Evolutionary conservation across 2,797 vertebrate species (phyloP), one percentile per base, ranked within the genome.

Genomic region (Eutrigla gurnardus): DNA sequence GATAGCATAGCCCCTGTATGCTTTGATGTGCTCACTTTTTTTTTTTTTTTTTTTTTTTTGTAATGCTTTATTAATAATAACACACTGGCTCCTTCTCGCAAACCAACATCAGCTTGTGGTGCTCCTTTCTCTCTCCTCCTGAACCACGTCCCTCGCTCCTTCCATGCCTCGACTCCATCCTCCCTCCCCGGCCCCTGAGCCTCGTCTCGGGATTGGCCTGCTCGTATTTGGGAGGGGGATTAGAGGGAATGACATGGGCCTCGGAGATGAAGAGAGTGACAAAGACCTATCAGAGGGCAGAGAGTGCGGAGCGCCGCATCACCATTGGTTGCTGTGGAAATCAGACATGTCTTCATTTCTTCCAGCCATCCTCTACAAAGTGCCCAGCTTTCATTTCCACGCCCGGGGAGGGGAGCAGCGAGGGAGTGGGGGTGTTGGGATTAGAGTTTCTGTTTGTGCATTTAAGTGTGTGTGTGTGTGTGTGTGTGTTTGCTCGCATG

Each of bases 51-150:
- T 92, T 47, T 49, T n/a, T 25, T 8, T 25, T 25, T 25, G 25
- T 86, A 94, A 94, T 93, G 93, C 90, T 93, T 94, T 95, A 95
- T 95, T 95, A 94, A 95, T 93, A 95, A 93, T 87, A 92, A 88
- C 91, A 92, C 87, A 90, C 87, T 77, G 82, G 68, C 87, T 93
- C 78, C 86, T 81, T 91, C 93, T 92, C 82, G 82, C 89, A 25
- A 25, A 84, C 86, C 86, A 83, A 68, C 88, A 83, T 79, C 82
- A 83, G 86, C 83, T 82, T 78, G 88, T 92, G 86, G 85, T 88
- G 81, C 85, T 90, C 76, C 84, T 88, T 81, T 88, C 87, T 87
- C 87, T 87, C 84, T 85, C 83, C 75, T 84, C 82, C 87, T 80
- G 78, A 85, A 81, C 87, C 77, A 52, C 87, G 84, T 87, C 87